These are phyloP conservation scores for Drosophila glabriapex DNA, from an alignment of 2,888 invertebrate species.

Conservation along the genomic window DNA sequence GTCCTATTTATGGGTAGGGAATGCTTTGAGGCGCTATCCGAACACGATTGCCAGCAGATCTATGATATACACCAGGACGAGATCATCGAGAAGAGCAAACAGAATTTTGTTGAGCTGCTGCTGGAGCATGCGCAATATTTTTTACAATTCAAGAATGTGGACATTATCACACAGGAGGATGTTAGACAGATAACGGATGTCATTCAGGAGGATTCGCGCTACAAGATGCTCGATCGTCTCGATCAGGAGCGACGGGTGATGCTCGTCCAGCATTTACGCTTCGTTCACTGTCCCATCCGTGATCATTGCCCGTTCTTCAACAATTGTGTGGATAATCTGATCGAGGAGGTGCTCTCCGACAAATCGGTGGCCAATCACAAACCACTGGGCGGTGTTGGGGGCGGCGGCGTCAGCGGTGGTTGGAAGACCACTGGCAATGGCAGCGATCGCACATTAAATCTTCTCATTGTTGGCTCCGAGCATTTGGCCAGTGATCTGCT, in stretches of 20 bases:
- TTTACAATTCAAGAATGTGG: conserved; percentile 96
- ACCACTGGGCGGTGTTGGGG: conserved; percentile 67
- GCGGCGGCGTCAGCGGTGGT: conserved; percentile 12
- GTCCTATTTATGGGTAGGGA: conserved; percentile 97
- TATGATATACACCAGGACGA: conserved; percentile 97
- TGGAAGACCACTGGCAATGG: conserved; percentile 71
- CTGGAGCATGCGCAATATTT: conserved; percentile 97
- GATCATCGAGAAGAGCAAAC: conserved; percentile 94
- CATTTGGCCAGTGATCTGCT: conserved; percentile 95
- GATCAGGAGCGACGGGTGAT: conserved; percentile 98
- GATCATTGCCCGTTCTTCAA: conserved; percentile 97
- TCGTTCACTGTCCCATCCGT: conserved; percentile 96
- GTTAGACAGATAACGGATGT: conserved; percentile 97
- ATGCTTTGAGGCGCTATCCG: conserved; percentile 96
- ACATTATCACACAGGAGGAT: conserved; percentile 96
- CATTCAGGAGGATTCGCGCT: conserved; percentile 96
- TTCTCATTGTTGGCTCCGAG: conserved; percentile 94
- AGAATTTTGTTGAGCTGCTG: conserved; percentile 96
- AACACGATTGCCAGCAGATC: conserved; percentile 95
- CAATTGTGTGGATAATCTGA: conserved; percentile 92
- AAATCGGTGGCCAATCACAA: conserved; percentile 87
- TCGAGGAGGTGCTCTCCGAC: conserved; percentile 87
- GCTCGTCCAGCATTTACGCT: conserved; percentile 97
- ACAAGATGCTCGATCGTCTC: conserved; percentile 96
- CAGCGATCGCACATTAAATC: conserved; percentile 88